Evolutionary conservation across 2,113 vertebrate species (phyloP).

Genomic region (Leptobrachium ailaonicum): DNA sequence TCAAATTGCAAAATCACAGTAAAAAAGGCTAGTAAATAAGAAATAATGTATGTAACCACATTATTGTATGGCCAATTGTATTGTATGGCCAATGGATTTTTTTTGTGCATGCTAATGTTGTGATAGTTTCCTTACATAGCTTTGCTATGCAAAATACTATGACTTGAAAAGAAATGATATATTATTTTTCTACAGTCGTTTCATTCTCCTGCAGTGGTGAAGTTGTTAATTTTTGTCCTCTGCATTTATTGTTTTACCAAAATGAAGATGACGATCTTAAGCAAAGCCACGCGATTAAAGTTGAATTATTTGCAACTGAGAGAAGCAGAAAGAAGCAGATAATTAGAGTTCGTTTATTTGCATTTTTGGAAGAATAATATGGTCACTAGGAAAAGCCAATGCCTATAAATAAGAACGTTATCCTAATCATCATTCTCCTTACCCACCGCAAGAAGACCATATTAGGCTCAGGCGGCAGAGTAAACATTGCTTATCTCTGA

Average conservation of each 20-base stretch:
- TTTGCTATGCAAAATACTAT: too few relatives aligned
- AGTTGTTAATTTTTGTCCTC: background rate
- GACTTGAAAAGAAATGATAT: background rate
- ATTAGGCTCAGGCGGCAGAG: background rate
- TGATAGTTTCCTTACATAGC: too few relatives aligned
- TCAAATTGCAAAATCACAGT: too few relatives aligned
- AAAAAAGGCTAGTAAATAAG: too few relatives aligned
- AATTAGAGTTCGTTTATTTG: slow-evolving; percentile 2
- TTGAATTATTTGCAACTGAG: background rate
- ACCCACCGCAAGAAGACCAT: background rate
- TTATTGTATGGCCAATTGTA: too few relatives aligned
- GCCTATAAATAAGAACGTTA: background rate
- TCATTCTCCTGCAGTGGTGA: background rate
- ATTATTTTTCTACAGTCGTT: background rate
- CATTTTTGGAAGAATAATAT: slow-evolving; percentile 7
- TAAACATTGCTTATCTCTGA: slow-evolving; percentile 1
- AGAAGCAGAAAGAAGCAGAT: background rate
- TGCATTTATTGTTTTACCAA: background rate
- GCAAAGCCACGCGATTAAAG: background rate
- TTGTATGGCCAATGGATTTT: too few relatives aligned
- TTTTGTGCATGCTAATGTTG: too few relatives aligned
- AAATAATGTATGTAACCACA: too few relatives aligned
- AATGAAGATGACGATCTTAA: background rate
- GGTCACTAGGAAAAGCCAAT: slow-evolving; percentile 10
- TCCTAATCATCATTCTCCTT: background rate